Conservation (phyloP, 2,888 invertebrate genomes). For the Dinocampus coccinellae region DNA sequence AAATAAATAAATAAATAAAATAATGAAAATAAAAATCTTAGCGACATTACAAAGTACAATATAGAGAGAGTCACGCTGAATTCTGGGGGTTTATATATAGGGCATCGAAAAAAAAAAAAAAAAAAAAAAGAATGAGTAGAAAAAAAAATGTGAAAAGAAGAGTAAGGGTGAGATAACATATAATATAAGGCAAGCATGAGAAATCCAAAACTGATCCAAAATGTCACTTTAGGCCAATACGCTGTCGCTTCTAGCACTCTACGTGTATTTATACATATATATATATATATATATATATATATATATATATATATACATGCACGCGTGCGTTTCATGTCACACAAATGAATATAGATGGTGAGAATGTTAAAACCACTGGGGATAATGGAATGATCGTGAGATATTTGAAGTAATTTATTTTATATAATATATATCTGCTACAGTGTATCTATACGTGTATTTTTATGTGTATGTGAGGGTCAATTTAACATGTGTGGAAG, state of each 20-base stretch:
- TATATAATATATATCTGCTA: not conserved
- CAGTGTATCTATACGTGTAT: no score
- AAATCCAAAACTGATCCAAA: not conserved
- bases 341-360: conserved; percentile 10
- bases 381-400: not conserved
- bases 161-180: not conserved
- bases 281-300: not conserved
- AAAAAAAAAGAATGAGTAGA: no score
- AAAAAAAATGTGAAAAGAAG: no score
- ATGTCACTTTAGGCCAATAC: not conserved
- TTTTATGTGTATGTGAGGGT: not conserved
- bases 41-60: not conserved
- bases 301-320: not conserved
- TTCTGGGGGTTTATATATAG: not conserved
- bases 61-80: not conserved
- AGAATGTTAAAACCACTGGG: conserved; percentile 9
- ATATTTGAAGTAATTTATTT: not conserved
- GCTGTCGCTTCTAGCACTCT: not conserved
- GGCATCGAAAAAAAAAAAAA: not conserved
- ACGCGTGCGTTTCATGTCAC: conserved; percentile 2
- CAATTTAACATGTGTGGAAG: not conserved
- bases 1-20: not conserved
- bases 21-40: not conserved
- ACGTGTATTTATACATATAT: not conserved
- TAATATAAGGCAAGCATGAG: not conserved